These are phyloP conservation scores for Drosophila sproati DNA, from an alignment of 1,140 invertebrate species.

Conservation along the genomic window DNA sequence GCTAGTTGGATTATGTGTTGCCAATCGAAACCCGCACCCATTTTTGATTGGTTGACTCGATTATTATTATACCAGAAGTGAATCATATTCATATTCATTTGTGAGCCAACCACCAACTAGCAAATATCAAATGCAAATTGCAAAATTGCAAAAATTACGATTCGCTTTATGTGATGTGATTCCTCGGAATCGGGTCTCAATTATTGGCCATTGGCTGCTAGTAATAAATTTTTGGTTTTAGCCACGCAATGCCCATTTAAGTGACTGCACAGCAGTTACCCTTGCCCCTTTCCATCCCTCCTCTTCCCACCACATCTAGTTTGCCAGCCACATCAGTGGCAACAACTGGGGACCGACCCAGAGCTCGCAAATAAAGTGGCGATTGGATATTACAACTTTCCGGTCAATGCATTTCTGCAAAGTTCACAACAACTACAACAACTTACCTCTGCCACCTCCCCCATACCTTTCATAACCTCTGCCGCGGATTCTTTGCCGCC, in stretches of 20 bases:
- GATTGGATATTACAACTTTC: conserved; percentile 83
- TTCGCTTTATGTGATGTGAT: conserved; percentile 23
- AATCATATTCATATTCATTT: conserved; percentile 35
- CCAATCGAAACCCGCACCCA: not conserved
- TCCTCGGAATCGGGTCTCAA: conserved; percentile 43
- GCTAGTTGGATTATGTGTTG: not conserved
- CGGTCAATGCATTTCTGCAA: conserved; percentile 81
- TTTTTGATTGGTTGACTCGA: not conserved
- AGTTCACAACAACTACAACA: conserved; percentile 68
- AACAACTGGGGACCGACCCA: conserved; percentile 2
- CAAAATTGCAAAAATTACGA: conserved; percentile 29
- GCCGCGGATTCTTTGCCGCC: not conserved
- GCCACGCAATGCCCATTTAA: conserved; percentile 78
- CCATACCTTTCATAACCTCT: not conserved
- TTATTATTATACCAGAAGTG: not conserved
- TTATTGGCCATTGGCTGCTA: conserved; percentile 66
- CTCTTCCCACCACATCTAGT: not conserved
- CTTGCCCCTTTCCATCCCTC: not conserved
- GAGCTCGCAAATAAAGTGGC: conserved; percentile 75
- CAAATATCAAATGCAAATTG: conserved; percentile 17
- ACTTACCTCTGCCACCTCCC: not conserved
- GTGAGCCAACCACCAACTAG: not conserved
- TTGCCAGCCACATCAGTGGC: conserved; percentile 15
- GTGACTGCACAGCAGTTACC: conserved; percentile 33
- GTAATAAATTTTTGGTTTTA: conserved; percentile 60